Evolutionary conservation across 1,140 invertebrate genomes (phyloP), one percentile per base, ranked within the genome.

Genomic region (Halictus rubicundus): DNA sequence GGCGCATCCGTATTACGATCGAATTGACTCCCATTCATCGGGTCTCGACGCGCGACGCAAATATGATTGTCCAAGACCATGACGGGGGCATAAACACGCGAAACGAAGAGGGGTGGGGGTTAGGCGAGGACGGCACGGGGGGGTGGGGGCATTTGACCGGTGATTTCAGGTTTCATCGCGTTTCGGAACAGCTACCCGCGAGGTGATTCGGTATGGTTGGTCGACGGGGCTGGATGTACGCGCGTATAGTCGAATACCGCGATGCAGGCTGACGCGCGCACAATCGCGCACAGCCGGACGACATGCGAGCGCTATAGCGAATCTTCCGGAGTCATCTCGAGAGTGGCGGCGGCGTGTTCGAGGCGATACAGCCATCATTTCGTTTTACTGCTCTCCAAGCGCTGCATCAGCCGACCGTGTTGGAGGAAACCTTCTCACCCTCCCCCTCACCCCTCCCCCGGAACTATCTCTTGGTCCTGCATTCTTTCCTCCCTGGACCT

Each of bases 351-450:
- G 39, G 32, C 32, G 21, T 57, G 27, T 27, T 61, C 63, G 59
- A 32, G 32, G 2, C 63, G 80, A 68, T 52, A 32, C 37, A 68
- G 27, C 80, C 54, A 82, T 82, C 68, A 68, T 84, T 78, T 68
- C 52, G 42, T 69, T 84, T 84, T 84, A 82, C 59, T 25, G 64
- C 21, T 72, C 64, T 42, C 57, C 27, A 21, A 23, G 60, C 54
- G 68, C 42, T 25, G 61, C 54, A 57, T 57, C 54, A n/a, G 52
- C 54, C 73, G 57, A 46, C 54, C 54, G n/a, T 66, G 64, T 39
- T 49, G 42, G 42, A 52, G 12, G 65, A 52, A 57, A 6, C 39
- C 66, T 65, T 75, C 54, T n/a, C n/a, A n/a, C n/a, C n/a, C n/a
- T 49, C 63, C 42, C 32, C 32, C 32, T 49, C 63, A 9, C 32